Evolutionary conservation across 2,797 vertebrate genomes (phyloP).

Genomic region (Hapalemur alaotrensis): DNA sequence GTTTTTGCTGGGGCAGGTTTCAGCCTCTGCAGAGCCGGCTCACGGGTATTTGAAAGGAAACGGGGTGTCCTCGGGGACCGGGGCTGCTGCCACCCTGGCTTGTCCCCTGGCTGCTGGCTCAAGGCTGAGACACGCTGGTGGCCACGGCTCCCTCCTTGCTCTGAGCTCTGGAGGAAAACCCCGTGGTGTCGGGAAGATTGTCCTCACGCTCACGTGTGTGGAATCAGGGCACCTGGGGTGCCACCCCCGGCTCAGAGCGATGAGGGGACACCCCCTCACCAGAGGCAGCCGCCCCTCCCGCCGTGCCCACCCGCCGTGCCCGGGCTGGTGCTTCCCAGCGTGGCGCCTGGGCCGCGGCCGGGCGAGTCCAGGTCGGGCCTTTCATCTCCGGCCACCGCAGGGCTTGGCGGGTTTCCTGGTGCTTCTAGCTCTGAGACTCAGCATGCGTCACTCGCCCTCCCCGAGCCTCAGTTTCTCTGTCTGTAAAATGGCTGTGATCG

Average conservation of each 20-base stretch:
- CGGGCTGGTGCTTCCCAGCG: not conserved
- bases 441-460: not conserved
- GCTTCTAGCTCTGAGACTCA: not conserved
- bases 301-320: fast-evolving
- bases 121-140: not conserved
- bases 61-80: fast-evolving
- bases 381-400: not conserved
- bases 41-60: not conserved
- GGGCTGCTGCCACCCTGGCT: not conserved
- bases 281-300: fast-evolving
- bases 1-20: not conserved
- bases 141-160: not conserved
- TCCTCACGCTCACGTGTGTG: fast-evolving
- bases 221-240: fast-evolving
- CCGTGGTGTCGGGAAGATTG: not conserved
- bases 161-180: not conserved
- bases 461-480: not conserved
- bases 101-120: not conserved
- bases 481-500: not conserved
- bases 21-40: fast-evolving
- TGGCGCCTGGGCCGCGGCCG: not conserved
- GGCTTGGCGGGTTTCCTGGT: not conserved
- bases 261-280: too few species aligned
- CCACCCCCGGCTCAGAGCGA: not conserved
- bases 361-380: not conserved